Conservation (phyloP, 2,113 vertebrate genomes). For the Notiomystis cincta region DNA sequence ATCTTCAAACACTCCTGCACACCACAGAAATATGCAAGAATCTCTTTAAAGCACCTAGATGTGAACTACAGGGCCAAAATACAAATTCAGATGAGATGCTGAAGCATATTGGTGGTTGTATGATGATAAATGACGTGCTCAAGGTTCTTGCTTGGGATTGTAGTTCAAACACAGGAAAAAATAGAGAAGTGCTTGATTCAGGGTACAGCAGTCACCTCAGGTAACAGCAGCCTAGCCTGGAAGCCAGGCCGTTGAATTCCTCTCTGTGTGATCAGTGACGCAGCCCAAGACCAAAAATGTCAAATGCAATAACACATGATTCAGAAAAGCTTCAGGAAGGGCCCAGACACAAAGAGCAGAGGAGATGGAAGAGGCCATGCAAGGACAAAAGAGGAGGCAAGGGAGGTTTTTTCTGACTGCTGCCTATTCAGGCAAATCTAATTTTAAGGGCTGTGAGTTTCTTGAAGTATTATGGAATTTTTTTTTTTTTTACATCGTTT, state of each 20-base stretch:
- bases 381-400: not conserved
- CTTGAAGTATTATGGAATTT: not conserved
- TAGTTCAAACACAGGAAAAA: not conserved
- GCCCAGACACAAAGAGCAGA: not conserved
- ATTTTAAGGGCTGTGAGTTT: not conserved
- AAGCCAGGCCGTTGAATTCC: not conserved
- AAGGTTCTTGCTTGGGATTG: not conserved
- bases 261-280: not conserved
- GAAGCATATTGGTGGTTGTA: not conserved
- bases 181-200: not conserved
- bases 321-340: slow-evolving; percentile 1
- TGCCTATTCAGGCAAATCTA: not conserved
- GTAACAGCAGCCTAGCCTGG: not conserved
- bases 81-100: not conserved
- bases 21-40: not conserved
- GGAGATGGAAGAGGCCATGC: not conserved
- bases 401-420: not conserved
- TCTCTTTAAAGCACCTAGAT: not conserved
- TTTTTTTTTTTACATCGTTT: not conserved
- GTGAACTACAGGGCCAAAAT: not conserved
- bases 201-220: not conserved
- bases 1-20: not conserved
- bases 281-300: slow-evolving; percentile 19
- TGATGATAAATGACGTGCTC: not conserved
- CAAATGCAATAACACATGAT: slow-evolving; percentile 19